Evolutionary conservation across 2,113 vertebrate genomes (phyloP).

Genomic region (Porphyrio hochstetteri): DNA sequence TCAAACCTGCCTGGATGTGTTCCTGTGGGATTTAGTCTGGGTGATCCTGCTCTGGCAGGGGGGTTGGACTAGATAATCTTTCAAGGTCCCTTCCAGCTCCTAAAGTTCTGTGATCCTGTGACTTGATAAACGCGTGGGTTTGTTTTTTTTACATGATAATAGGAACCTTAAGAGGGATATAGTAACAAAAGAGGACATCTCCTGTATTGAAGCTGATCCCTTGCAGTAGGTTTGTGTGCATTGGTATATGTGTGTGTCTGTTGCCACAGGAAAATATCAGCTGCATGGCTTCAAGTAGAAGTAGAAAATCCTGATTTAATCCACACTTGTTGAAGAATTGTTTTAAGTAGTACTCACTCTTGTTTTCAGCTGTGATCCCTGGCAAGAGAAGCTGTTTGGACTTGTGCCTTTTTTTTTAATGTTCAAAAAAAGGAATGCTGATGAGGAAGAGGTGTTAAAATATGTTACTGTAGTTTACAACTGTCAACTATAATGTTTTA

Average conservation of each 20-base stretch:
- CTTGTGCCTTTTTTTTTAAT: slow-evolving; percentile 17
- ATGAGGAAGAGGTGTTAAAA: slow-evolving; percentile 66
- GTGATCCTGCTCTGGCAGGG: no score
- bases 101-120: no score
- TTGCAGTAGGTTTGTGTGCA: neutral
- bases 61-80: no score
- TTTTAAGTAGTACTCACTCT: neutral
- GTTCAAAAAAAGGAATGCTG: slow-evolving; percentile 39
- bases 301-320: neutral
- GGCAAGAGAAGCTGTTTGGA: slow-evolving; percentile 41
- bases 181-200: neutral
- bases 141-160: neutral
- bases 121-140: neutral
- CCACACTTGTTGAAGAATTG: slow-evolving; percentile 40
- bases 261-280: neutral
- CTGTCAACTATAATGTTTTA: slow-evolving; percentile 80
- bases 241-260: neutral
- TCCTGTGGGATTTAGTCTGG: no score
- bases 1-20: no score
- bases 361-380: slow-evolving; percentile 20
- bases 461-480: slow-evolving; percentile 71
- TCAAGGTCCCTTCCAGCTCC: no score
- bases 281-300: neutral
- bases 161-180: neutral
- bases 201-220: neutral